Evolutionary conservation across 2,888 invertebrate species (phyloP).

Genomic region (Metalampra italica): DNA sequence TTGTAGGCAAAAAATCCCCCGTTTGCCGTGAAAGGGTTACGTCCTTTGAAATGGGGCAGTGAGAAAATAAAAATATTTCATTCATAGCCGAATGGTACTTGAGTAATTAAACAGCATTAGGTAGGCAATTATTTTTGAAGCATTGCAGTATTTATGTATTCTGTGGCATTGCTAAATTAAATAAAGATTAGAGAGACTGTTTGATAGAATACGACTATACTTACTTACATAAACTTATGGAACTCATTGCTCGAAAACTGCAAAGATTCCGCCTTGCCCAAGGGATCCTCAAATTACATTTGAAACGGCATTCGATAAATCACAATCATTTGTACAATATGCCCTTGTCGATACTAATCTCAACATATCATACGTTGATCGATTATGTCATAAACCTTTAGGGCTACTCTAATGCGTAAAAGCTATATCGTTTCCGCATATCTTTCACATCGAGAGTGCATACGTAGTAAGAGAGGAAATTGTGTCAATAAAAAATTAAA

Average conservation of each 20-base stretch:
- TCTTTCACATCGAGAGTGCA: no score
- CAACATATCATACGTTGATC: conserved; percentile 32
- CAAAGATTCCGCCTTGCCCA: not conserved
- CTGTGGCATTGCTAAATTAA: no score
- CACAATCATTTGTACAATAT: conserved; percentile 23
- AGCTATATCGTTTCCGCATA: not conserved
- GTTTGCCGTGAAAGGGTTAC: conserved; percentile 27
- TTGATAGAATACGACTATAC: no score
- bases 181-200: no score
- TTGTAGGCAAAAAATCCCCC: conserved; percentile 28
- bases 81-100: not conserved
- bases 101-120: not conserved
- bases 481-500: no score
- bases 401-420: conserved; percentile 4
- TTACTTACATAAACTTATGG: no score
- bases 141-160: no score
- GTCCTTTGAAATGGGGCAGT: conserved; percentile 12
- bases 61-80: conserved; percentile 7
- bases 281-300: not conserved
- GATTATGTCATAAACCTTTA: conserved; percentile 30
- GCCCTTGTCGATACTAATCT: conserved; percentile 22
- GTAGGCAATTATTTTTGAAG: no score
- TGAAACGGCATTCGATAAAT: conserved; percentile 15
- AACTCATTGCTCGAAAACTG: not conserved
- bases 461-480: no score